Evolutionary conservation across 2,797 vertebrate species (phyloP).

Genomic region (Scyliorhinus canicula): DNA sequence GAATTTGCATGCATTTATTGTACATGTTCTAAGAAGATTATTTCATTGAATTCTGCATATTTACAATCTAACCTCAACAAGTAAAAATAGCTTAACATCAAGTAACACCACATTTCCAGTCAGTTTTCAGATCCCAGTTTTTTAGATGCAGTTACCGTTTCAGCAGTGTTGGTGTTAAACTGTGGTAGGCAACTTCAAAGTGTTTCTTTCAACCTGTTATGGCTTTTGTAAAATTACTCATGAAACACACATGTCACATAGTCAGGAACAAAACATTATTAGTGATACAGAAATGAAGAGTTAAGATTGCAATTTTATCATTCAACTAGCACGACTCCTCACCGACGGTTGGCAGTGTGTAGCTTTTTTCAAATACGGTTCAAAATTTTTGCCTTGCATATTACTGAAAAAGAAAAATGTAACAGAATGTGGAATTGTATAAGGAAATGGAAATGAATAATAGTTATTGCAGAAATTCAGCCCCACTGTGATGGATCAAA

Average conservation of each 20-base stretch:
- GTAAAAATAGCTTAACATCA: not conserved
- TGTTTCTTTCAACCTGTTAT: not conserved
- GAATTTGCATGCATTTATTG: not conserved
- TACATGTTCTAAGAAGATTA: no score
- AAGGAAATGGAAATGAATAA: not conserved
- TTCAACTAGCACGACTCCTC: not conserved
- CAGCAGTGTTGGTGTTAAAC: not conserved
- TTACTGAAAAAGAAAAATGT: not conserved
- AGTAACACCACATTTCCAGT: not conserved
- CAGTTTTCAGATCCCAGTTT: not conserved
- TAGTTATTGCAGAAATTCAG: not conserved
- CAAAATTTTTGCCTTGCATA: not conserved
- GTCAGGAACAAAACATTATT: not conserved
- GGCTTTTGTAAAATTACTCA: not conserved
- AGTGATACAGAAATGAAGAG: not conserved
- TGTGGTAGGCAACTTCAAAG: not conserved
- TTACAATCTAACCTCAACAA: not conserved
- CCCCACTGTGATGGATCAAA: not conserved
- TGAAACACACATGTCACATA: not conserved
- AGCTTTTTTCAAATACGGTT: not conserved
- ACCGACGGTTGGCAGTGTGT: not conserved
- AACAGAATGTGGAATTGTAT: not conserved
- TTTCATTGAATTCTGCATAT: not conserved
- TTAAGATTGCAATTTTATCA: slow-evolving; percentile 4
- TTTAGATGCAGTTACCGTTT: not conserved